Evolutionary conservation across 2,797 vertebrate genomes (phyloP).

Genomic region (Ataeniobius toweri): DNA sequence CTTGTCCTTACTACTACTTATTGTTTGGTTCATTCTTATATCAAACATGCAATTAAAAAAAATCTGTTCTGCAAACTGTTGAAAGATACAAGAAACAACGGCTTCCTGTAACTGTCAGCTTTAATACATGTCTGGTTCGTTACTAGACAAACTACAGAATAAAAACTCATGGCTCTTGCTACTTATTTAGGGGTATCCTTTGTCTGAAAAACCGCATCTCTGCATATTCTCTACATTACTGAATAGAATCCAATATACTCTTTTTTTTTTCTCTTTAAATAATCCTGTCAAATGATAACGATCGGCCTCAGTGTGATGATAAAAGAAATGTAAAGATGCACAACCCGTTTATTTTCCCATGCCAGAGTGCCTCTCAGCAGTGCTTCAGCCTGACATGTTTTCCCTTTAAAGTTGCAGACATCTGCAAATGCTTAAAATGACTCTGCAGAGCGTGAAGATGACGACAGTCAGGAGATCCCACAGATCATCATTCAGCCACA

Average conservation of each 20-base stretch:
- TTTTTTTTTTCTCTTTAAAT: background rate
- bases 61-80: background rate
- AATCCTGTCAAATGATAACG: background rate
- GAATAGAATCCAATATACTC: background rate
- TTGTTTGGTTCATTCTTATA: background rate
- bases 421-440: conserved; percentile 59
- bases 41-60: background rate
- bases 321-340: background rate
- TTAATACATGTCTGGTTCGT: background rate
- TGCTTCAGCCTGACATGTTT: conserved; percentile 32
- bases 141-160: background rate
- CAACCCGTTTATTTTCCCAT: background rate
- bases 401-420: conserved; percentile 37
- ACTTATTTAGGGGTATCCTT: background rate
- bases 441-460: conserved; percentile 30
- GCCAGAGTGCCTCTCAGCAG: conserved; percentile 1
- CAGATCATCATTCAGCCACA: conserved; percentile 32
- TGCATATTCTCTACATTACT: background rate
- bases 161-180: background rate
- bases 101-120: conserved; percentile 3
- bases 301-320: background rate
- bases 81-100: background rate
- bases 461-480: conserved; percentile 42
- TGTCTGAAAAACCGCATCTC: background rate
- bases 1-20: conserved; percentile 1